These are phyloP conservation scores for Schizaphis graminum DNA, from an alignment of 2,888 invertebrate genomes.

Conservation along the genomic window DNA sequence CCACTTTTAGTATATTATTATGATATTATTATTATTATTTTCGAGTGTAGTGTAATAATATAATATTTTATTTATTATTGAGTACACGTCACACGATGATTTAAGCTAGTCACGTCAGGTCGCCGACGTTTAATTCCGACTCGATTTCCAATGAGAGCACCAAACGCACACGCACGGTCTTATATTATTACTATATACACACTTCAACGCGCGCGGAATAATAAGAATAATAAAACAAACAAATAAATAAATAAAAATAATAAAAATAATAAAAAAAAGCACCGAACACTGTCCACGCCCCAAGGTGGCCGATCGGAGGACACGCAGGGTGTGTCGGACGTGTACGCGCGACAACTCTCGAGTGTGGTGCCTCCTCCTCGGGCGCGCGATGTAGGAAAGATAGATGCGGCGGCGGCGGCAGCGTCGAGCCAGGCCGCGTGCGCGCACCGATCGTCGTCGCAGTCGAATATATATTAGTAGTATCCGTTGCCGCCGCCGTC, in stretches of 20 bases:
- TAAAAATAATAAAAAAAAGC: constrained; percentile 48
- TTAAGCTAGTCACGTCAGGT: not conserved
- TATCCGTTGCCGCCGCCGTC: not conserved
- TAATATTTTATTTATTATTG: not conserved
- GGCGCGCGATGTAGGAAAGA: constrained; percentile 46
- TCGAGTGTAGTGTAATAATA: not conserved
- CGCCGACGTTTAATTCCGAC: not conserved
- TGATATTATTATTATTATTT: not conserved
- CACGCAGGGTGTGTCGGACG: constrained; percentile 65
- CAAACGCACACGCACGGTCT: not conserved
- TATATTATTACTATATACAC: not conserved
- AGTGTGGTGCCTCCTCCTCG: constrained; percentile 59
- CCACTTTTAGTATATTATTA: not conserved
- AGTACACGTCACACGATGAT: not conserved
- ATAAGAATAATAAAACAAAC: constrained; percentile 42
- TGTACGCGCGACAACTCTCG: constrained; percentile 65
- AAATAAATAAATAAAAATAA: constrained; percentile 36
- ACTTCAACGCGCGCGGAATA: not conserved
- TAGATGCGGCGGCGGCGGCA: constrained; percentile 58
- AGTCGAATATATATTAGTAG: not conserved
- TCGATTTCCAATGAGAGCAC: not conserved
- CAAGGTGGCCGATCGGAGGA: constrained; percentile 60
- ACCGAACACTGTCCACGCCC: constrained; percentile 61
- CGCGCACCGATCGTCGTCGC: constrained; percentile 47
- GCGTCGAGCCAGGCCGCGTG: constrained; percentile 52